Conservation (phyloP, 2,113 vertebrate genomes). For the Danio rerio region GRCz12tu NC_133182.1:35605001-35605500, state of each 20-base stretch:
- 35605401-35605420: too few relatives aligned
- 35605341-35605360: slow-evolving; percentile 11
- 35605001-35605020: not conserved
- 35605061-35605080: slow-evolving; percentile 1
- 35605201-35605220: slow-evolving; percentile 46
- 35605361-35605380: not conserved
- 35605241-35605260: slow-evolving; percentile 74
- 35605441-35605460: too few relatives aligned
- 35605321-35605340: slow-evolving; percentile 66
- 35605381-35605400: too few relatives aligned
- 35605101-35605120: slow-evolving; percentile 19
- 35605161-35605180: slow-evolving; percentile 38
- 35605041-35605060: not conserved
- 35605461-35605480: too few relatives aligned
- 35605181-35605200: slow-evolving; percentile 47
- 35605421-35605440: too few relatives aligned
- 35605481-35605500: too few relatives aligned
- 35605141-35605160: not conserved
- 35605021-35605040: not conserved
- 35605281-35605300: slow-evolving; percentile 72
- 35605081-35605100: slow-evolving; percentile 34
- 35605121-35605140: not conserved
- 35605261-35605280: slow-evolving; percentile 48
- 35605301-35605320: slow-evolving; percentile 78
- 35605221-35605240: slow-evolving; percentile 55